Base-by-base conservation (phyloP, 2,888 invertebrate species). In the Caenorhabditis sp. region DNA sequence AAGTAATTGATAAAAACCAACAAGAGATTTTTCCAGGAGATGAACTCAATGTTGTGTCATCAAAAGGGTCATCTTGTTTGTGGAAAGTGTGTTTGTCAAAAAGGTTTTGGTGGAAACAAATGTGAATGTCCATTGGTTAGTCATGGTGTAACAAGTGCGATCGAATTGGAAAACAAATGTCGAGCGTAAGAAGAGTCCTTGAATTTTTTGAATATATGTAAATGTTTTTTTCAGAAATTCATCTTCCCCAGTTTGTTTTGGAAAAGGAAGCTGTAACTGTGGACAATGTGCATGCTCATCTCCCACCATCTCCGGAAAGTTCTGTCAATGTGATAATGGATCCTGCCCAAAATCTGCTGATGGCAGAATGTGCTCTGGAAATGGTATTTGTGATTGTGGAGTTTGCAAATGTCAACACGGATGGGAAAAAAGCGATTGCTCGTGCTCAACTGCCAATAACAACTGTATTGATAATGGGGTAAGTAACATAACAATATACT, bases 291-390 rank as follows among this genome's bases (percentile, higher is more conserved):
- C 70, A 26, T 86, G 86, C 64, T 63, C 63, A 7, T 65, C 59
- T 7, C 63, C 62, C 21, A 74, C 77, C 50, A 79, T 79, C 64
- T 26, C 38, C 26, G 87, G 87, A 43, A 69, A 83, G 54, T 87
- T 79, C 73, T 87, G 87, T 70, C 83, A 87, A 57, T 85, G 87
- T 70, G 84, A 87, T 65, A 80, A 78, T 66, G 67, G 59, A 21
- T 53, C 69, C 14, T 86, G 85, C 57, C 86, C 87, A n/a, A 65
- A 64, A 21, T 71, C 69, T 8, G 62, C 73, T 26, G 65, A 77
- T 50, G 87, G 85, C 25, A 60, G 67, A 53, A 54, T 83, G 53
- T 87, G 87, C 67, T 76, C 78, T 38, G 83, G 83, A 7, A 77
- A 82, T 57, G 87, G 85, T 50, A 81, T 76, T 12, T 86, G 86